Base-by-base conservation (phyloP, 2,113 vertebrate species). In the Notarius quadriscutis region DNA sequence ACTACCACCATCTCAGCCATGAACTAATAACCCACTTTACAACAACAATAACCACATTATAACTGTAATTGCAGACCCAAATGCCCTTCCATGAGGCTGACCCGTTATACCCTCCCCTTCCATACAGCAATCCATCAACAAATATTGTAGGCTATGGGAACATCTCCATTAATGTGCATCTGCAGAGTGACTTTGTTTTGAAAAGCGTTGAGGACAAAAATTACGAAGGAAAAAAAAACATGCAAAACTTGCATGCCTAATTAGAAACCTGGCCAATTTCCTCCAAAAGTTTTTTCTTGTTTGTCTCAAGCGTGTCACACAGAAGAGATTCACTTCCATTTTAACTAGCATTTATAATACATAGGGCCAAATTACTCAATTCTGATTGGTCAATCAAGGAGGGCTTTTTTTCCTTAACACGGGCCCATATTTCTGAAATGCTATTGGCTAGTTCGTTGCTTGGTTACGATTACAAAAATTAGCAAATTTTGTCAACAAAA, bases 121-220 rank as follows among this genome's bases (percentile, higher is more conserved):
- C 30, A 62, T 18, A 62, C 30, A 41, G 30, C 20, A 30, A 81
- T 81, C 11, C 4, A 57, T 81, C 55, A 41, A 80, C 58, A 80
- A 17, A 57, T 74, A 17, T 25, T 78, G 74, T 15, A 12, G 7
- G 50, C 25, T 78, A 2, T 51, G 11, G 50, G 50, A 78, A 50
- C 8, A 20, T 50, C 72, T 25, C 18, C 48, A 51, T 51, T 77
- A 78, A 78, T 51, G 10, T 25, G 1, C 9, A 7, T 11, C 72
- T 75, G 74, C 74, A 77, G 75, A 15, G 11, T 78, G 75, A 55
- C 25, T n/a, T 53, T 78, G 50, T 78, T 78, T 78, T 53, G 25
- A n/a, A 53, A 77, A 75, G 72, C 18, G 7, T 9, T 60, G 8
- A 60, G 3, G 30, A 81, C 55, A 81, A 81, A 3, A 81, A 81